Evolutionary conservation across 2,888 invertebrate genomes (phyloP).

Genomic region (Drosophila borborema): DNA sequence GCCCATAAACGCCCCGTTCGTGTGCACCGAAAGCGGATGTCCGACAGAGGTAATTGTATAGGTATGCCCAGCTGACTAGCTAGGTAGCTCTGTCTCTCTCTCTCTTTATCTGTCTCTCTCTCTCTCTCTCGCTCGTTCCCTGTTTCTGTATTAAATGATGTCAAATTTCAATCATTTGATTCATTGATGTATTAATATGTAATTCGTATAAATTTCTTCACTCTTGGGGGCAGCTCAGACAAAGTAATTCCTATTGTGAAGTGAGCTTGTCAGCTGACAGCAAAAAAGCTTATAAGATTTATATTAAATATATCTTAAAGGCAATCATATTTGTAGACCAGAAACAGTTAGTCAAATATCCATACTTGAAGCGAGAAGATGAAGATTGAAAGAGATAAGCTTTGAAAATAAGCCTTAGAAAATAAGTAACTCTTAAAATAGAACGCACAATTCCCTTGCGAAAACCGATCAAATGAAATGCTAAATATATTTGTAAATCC

Average conservation of each 20-base stretch:
- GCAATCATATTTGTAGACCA: not conserved
- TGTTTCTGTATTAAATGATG: not conserved
- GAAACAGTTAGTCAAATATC: not conserved
- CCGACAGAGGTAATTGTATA: not conserved
- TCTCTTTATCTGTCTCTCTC: not conserved
- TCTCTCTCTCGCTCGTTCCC: not conserved
- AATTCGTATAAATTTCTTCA: not conserved
- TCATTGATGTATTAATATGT: not conserved
- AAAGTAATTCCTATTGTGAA: not conserved
- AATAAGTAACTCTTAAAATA: too few relatives aligned
- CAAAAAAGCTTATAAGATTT: too few relatives aligned
- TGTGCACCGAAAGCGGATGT: not conserved
- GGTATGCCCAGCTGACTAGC: not conserved
- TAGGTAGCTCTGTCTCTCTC: not conserved
- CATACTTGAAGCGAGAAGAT: not conserved
- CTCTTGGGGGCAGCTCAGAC: not conserved
- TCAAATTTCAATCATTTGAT: not conserved
- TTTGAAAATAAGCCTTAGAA: too few relatives aligned
- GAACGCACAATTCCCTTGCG: too few relatives aligned
- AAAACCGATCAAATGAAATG: too few relatives aligned
- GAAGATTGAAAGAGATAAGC: too few relatives aligned
- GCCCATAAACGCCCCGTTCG: slow-evolving; percentile 1
- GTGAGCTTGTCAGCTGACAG: not conserved
- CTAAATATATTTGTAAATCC: too few relatives aligned
- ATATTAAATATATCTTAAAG: not conserved